Evolutionary conservation across 37 sponge, comb jelly and placozoan species (phyloP).

Genomic region (Theonella swinhoei): DNA sequence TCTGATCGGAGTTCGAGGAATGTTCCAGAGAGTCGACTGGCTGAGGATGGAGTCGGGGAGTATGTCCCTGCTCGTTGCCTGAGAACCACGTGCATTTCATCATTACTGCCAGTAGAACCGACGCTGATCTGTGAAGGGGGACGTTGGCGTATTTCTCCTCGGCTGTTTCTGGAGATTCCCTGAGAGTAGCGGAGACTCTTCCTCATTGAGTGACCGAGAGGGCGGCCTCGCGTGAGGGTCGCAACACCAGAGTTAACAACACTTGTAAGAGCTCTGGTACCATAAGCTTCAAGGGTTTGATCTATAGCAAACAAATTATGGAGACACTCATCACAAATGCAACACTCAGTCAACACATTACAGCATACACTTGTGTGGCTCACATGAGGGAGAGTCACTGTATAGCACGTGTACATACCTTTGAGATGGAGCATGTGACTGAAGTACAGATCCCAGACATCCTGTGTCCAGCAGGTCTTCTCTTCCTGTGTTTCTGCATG

Average conservation of each 20-base stretch:
- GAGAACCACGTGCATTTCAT: neutral
- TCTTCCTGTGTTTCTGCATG: conserved; percentile 62
- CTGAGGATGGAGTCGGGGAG: neutral
- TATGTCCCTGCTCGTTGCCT: neutral
- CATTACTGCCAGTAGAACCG: neutral
- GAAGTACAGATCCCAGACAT: conserved; percentile 73
- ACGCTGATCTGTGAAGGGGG: neutral
- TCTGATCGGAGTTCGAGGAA: conserved; percentile 12
- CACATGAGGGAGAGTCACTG: neutral
- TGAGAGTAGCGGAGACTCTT: conserved; percentile 18
- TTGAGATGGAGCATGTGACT: conserved; percentile 71
- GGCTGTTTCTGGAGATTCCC: neutral
- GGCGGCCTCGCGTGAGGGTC: conserved; percentile 12
- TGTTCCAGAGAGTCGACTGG: neutral
- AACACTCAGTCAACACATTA: too few relatives aligned
- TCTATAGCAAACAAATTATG: neutral
- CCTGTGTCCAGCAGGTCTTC: conserved; percentile 74
- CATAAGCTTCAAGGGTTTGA: conserved; percentile 31
- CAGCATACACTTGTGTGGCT: too few relatives aligned
- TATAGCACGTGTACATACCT: conserved; percentile 35
- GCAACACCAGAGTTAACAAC: neutral
- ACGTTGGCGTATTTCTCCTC: neutral
- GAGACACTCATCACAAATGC: neutral
- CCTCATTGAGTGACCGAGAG: conserved; percentile 38
- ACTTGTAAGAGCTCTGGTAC: conserved; percentile 25